Conservation (phyloP, 1,140 invertebrate species). For the Paraescarpia echinospica region DNA sequence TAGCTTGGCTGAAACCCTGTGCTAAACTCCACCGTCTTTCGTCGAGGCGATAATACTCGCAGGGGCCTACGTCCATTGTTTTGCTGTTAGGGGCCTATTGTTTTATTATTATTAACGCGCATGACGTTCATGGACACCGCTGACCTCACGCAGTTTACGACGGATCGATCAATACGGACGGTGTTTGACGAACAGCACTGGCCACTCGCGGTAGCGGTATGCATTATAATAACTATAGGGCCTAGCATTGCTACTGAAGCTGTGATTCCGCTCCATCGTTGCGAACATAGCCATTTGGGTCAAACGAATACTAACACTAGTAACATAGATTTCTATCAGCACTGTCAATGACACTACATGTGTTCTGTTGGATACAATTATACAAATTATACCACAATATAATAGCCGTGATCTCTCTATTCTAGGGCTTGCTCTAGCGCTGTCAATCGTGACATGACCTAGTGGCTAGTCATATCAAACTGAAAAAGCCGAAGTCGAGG, state of each 20-base stretch:
- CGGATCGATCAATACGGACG: neutral
- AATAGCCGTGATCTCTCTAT: neutral
- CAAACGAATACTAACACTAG: neutral
- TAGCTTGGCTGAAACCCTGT: neutral
- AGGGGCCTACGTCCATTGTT: no score
- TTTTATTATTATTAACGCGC: neutral
- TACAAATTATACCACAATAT: neutral
- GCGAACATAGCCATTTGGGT: neutral
- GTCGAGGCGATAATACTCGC: neutral
- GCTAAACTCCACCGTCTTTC: neutral
- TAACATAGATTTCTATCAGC: neutral
- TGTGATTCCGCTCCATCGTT: neutral
- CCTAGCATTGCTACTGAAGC: neutral
- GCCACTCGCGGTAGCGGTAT: no score
- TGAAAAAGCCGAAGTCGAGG: neutral
- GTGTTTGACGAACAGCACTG: neutral
- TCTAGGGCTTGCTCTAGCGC: neutral
- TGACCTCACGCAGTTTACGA: neutral
- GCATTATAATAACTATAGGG: neutral
- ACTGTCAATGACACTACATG: neutral
- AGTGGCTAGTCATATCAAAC: neutral
- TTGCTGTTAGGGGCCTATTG: neutral
- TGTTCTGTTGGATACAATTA: neutral
- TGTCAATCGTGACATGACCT: neutral
- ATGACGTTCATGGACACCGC: neutral